Conservation (phyloP, 92 coral and sea anemone species). For the Porites evermanni region DNA sequence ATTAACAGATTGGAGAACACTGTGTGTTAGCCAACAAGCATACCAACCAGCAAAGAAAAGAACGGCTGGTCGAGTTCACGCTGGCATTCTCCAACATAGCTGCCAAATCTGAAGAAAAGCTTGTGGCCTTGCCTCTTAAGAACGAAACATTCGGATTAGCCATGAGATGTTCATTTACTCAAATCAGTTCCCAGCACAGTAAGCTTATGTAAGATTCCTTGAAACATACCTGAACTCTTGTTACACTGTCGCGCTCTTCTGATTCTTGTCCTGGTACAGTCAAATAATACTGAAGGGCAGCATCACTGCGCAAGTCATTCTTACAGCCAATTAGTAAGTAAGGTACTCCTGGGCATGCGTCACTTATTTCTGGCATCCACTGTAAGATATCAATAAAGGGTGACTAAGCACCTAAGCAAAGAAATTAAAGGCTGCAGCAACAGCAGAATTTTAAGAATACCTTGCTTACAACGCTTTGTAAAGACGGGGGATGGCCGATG, state of each 20-base stretch:
- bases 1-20: too few relatives aligned
- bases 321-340: conserved; percentile 97
- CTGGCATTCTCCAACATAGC: too few relatives aligned
- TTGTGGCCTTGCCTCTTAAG: too few relatives aligned
- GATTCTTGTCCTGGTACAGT: conserved; percentile 67
- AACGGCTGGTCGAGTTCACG: too few relatives aligned
- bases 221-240: conserved; percentile 71
- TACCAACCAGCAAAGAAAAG: too few relatives aligned
- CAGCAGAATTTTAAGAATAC: conserved; percentile 29
- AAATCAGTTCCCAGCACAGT: too few relatives aligned
- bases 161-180: too few relatives aligned
- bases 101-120: too few relatives aligned
- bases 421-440: neutral
- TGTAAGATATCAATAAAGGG: conserved; percentile 1
- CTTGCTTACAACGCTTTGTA: conserved; percentile 76
- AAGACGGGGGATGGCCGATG: conserved; percentile 91
- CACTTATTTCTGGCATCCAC: conserved; percentile 91
- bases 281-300: conserved; percentile 82
- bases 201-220: neutral
- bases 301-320: conserved; percentile 91
- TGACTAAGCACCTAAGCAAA: neutral
- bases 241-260: conserved; percentile 82
- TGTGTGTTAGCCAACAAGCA: too few relatives aligned
- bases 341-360: conserved; percentile 89
- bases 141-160: too few relatives aligned